These are phyloP conservation scores for Lanistes nyassanus DNA, from an alignment of 1,140 invertebrate genomes.

Conservation along the genomic window DNA sequence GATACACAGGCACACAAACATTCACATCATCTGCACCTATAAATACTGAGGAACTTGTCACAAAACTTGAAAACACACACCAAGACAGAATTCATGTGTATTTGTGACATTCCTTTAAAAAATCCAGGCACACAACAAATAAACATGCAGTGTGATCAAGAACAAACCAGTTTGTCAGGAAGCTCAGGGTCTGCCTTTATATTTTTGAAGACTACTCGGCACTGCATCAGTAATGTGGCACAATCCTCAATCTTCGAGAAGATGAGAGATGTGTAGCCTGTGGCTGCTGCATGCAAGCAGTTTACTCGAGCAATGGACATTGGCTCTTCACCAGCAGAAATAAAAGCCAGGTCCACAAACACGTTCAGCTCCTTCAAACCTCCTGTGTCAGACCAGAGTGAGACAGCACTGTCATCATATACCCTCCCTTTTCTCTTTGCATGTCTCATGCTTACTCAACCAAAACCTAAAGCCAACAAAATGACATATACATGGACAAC, in stretches of 20 bases:
- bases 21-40: no score
- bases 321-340: conserved; percentile 58
- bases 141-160: no score
- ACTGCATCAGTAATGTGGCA: conserved; percentile 35
- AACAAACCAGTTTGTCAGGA: conserved; percentile 48
- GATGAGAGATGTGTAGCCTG: conserved; percentile 60
- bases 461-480: background rate
- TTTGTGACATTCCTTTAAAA: no score
- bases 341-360: conserved; percentile 61
- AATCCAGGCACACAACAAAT: no score
- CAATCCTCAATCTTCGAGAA: conserved; percentile 32
- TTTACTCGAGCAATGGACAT: conserved; percentile 52
- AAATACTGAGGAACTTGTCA: no score
- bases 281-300: conserved; percentile 56
- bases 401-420: background rate
- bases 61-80: no score
- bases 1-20: no score
- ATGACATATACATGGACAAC: background rate
- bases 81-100: no score
- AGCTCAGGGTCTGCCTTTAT: conserved; percentile 48
- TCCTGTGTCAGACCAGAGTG: conserved; percentile 16
- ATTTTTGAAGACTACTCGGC: conserved; percentile 51
- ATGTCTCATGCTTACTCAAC: background rate
- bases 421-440: background rate
- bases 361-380: conserved; percentile 60